Percentiles rank a stretch among this genome's conserved stretches.
These are phyloP conservation scores for Ommatoiulus sabulosus DNA, from an alignment of 2,888 invertebrate genomes.

Conservation along the genomic window DNA sequence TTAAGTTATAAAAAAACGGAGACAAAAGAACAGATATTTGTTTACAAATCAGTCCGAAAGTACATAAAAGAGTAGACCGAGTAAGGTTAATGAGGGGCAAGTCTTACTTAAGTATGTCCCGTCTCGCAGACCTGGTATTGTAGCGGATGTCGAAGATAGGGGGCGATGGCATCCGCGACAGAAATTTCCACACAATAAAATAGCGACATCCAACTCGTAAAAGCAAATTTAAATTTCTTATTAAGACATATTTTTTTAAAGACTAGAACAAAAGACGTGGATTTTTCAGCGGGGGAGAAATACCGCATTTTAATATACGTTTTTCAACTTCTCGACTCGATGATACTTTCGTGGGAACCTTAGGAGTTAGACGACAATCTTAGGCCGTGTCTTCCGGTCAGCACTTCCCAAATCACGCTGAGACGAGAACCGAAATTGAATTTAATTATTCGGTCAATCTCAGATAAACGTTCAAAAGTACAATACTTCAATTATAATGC, in stretches of 20 bases:
- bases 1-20: neutral
- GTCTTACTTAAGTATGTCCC: slow-evolving; percentile 1
- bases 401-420: slow-evolving; percentile 52
- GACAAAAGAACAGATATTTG: slow-evolving; percentile 45
- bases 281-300: slow-evolving; percentile 42
- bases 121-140: slow-evolving; percentile 17
- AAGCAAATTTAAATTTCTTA: slow-evolving; percentile 52
- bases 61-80: slow-evolving; percentile 47
- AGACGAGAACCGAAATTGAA: slow-evolving; percentile 46
- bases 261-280: slow-evolving; percentile 38
- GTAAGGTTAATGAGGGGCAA: slow-evolving; percentile 35
- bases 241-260: slow-evolving; percentile 19
- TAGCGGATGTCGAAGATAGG: slow-evolving; percentile 29
- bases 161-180: slow-evolving; percentile 47
- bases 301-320: neutral
- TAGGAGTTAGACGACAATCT: slow-evolving; percentile 26
- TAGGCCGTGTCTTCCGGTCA: slow-evolving; percentile 30
- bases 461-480: slow-evolving; percentile 50
- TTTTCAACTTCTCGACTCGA: no score
- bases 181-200: slow-evolving; percentile 54
- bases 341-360: slow-evolving; percentile 15
- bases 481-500: slow-evolving; percentile 47
- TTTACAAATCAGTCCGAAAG: slow-evolving; percentile 35
- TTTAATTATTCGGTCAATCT: slow-evolving; percentile 53
- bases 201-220: slow-evolving; percentile 47